phyloP scores from a whole-genome alignment of 1,140 invertebrate species.

The Antheraea mylitta region DNA sequence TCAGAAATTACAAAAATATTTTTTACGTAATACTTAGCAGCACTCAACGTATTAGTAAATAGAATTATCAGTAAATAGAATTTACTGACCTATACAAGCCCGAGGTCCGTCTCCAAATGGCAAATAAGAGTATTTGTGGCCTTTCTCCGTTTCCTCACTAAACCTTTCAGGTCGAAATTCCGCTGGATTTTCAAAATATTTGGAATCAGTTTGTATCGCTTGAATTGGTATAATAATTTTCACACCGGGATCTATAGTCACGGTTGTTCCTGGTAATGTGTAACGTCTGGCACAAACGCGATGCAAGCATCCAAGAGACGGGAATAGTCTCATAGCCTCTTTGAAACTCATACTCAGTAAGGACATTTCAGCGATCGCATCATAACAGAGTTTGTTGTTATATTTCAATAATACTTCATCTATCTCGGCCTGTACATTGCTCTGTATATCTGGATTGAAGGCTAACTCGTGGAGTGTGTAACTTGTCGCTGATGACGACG shows the following conservation, averaged over 20 bases:
- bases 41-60: too few species aligned
- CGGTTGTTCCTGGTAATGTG: constrained; percentile 55
- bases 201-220: constrained; percentile 79
- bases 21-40: too few species aligned
- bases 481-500: constrained; percentile 67
- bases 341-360: constrained; percentile 64
- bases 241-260: constrained; percentile 70
- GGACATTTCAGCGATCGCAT: constrained; percentile 79
- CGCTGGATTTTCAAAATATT: constrained; percentile 79
- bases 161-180: constrained; percentile 81
- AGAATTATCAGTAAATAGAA: too few species aligned
- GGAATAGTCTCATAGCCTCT: constrained; percentile 68
- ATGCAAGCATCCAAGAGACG: constrained; percentile 58
- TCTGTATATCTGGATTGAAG: constrained; percentile 68
- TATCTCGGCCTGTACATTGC: constrained; percentile 72
- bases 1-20: too few species aligned
- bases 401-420: constrained; percentile 64
- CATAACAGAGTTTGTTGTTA: constrained; percentile 78
- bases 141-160: constrained; percentile 54
- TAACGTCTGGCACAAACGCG: constrained; percentile 61
- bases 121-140: constrained; percentile 79
- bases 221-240: constrained; percentile 77
- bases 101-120: constrained; percentile 85
- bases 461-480: constrained; percentile 76
- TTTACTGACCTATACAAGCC: constrained; percentile 81